Percentiles rank a stretch among this genome's conserved stretches.
phyloP scores from a whole-genome alignment of 2,888 invertebrate species.

The Octonoba sinensis region DNA sequence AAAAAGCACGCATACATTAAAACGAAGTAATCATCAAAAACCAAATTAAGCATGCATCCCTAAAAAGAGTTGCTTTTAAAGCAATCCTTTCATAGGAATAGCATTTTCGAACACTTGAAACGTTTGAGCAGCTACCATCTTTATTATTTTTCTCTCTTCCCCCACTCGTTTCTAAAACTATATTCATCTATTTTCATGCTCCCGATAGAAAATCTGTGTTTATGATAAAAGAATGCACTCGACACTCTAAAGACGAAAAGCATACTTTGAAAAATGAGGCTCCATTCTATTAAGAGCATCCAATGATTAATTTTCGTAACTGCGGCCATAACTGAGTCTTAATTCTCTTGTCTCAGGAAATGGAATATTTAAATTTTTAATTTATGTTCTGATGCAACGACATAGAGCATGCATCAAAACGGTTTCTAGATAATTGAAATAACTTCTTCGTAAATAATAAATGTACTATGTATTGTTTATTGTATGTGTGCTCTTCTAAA shows the following conservation, averaged over 20 bases:
- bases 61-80: no score
- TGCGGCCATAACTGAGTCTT: background rate
- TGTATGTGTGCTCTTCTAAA: background rate
- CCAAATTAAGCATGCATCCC: no score
- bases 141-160: no score
- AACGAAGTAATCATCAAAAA: no score
- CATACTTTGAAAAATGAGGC: conserved; percentile 5
- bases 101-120: no score
- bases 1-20: no score
- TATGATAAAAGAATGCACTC: background rate
- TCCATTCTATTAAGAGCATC: conserved; percentile 17
- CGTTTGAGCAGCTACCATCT: no score
- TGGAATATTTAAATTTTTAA: conserved; percentile 50
- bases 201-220: background rate
- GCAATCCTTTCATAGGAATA: no score
- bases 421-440: conserved; percentile 41
- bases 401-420: conserved; percentile 22
- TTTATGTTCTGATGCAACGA: conserved; percentile 27
- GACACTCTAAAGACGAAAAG: conserved; percentile 19
- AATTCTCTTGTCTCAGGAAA: conserved; percentile 33
- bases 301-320: conserved; percentile 39
- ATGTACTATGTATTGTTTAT: background rate
- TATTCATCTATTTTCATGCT: no score
- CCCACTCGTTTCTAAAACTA: no score
- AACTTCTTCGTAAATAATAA: conserved; percentile 33